A percentile compares a stretch with the other conserved stretches of the same genome.
phyloP scores from a whole-genome alignment of 1,140 invertebrate genomes.

The Hycleus phaleratus region DNA sequence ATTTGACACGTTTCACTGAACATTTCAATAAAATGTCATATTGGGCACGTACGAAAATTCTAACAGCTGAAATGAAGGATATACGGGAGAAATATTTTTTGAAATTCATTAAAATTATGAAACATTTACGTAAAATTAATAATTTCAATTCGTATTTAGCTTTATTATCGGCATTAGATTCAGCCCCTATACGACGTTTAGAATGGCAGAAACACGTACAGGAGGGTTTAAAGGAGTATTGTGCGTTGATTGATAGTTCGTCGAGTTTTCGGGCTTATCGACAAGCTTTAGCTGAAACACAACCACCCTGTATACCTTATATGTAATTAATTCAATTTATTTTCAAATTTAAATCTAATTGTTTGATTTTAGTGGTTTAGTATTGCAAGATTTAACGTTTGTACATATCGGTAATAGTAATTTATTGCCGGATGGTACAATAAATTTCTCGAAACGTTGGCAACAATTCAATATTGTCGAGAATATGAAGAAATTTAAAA shows the following conservation, averaged over 20 bases:
- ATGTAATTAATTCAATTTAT: conserved; percentile 62
- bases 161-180: conserved; percentile 91
- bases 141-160: conserved; percentile 99
- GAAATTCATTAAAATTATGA: conserved; percentile 99
- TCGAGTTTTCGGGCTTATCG: conserved; percentile 93
- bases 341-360: background rate
- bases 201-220: conserved; percentile 93
- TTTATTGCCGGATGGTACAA: conserved; percentile 73
- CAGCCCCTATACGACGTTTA: conserved; percentile 85
- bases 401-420: conserved; percentile 96
- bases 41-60: conserved; percentile 76
- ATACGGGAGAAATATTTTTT: conserved; percentile 93
- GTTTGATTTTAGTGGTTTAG: conserved; percentile 70
- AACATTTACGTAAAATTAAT: conserved; percentile 90
- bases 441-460: conserved; percentile 97
- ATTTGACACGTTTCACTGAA: conserved; percentile 94
- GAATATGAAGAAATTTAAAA: conserved; percentile 94
- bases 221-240: conserved; percentile 90
- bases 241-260: conserved; percentile 90
- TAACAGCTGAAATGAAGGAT: conserved; percentile 76
- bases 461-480: conserved; percentile 97
- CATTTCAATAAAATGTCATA: conserved; percentile 99
- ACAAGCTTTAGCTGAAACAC: conserved; percentile 85
- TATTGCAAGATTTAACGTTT: conserved; percentile 97
- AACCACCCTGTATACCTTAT: conserved; percentile 96